Evolutionary conservation across 2,113 vertebrate genomes (phyloP).

Genomic region (Montifringilla adamsi): DNA sequence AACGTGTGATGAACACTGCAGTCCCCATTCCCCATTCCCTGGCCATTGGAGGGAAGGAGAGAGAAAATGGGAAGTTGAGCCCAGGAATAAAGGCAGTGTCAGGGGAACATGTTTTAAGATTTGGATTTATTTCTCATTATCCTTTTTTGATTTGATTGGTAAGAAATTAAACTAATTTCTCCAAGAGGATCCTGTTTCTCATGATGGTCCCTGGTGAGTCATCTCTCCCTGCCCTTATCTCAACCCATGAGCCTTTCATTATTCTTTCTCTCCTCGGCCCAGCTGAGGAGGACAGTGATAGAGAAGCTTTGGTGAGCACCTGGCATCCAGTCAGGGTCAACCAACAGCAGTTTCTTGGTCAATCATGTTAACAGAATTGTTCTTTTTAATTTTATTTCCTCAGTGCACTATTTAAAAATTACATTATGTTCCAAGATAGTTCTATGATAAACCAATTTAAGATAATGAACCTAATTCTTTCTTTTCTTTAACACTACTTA

Average conservation of each 20-base stretch:
- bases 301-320: background rate
- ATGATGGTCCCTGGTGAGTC: background rate
- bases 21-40: background rate
- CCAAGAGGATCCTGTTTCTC: background rate
- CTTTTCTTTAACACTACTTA: slow-evolving; percentile 16
- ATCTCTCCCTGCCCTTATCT: background rate
- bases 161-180: background rate
- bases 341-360: background rate
- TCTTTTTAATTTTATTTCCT: slow-evolving; percentile 25
- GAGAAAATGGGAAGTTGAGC: background rate
- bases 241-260: background rate
- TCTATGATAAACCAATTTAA: slow-evolving; percentile 21
- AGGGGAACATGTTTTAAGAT: background rate
- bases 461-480: slow-evolving; percentile 19
- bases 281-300: background rate
- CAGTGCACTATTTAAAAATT: background rate
- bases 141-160: background rate
- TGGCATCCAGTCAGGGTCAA: background rate
- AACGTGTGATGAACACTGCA: background rate
- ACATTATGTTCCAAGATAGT: background rate
- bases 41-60: background rate
- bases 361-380: background rate
- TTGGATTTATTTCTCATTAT: background rate
- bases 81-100: background rate
- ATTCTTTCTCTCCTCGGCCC: background rate